Evolutionary conservation across 1,140 invertebrate species (phyloP).

Genomic region (Marisa cornuarietis): DNA sequence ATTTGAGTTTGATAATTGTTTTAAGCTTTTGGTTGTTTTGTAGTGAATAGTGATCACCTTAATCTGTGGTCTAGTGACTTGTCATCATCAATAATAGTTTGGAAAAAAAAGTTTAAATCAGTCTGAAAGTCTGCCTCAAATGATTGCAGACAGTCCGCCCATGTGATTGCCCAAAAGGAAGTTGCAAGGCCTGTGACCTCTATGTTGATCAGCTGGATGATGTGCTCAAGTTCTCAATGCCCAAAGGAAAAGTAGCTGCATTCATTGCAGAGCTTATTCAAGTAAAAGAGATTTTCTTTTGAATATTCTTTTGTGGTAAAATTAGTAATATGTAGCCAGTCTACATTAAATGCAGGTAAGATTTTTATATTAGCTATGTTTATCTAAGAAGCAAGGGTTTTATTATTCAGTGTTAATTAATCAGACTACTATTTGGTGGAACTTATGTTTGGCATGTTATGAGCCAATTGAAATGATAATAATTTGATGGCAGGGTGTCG

Average conservation of each 20-base stretch:
- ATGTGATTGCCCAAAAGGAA: conserved; percentile 74
- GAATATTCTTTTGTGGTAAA: too few relatives aligned
- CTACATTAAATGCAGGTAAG: too few relatives aligned
- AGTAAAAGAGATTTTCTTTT: conserved; percentile 63
- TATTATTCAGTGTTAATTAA: too few relatives aligned
- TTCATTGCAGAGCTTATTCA: conserved; percentile 96
- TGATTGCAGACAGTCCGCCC: conserved; percentile 67
- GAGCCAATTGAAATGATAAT: background rate
- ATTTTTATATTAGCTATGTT: too few relatives aligned
- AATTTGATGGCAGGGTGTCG: conserved; percentile 76
- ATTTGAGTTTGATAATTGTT: too few relatives aligned
- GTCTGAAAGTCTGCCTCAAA: background rate
- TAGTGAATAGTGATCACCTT: too few relatives aligned
- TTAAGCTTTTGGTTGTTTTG: too few relatives aligned
- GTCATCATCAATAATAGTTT: too few relatives aligned
- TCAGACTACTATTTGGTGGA: too few relatives aligned
- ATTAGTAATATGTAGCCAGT: too few relatives aligned
- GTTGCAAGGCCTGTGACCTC: conserved; percentile 79
- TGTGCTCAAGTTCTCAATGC: conserved; percentile 79
- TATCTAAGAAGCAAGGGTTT: too few relatives aligned
- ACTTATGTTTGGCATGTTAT: conserved; percentile 8
- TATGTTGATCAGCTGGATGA: conserved; percentile 87
- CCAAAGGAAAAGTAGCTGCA: conserved; percentile 80
- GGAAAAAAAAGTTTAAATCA: background rate
- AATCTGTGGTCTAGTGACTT: too few relatives aligned